A percentile compares a stretch with the other conserved stretches of the same genome.
phyloP scores from a whole-genome alignment of 2,888 invertebrate species.

The Pyrocoelia pectoralis region DNA sequence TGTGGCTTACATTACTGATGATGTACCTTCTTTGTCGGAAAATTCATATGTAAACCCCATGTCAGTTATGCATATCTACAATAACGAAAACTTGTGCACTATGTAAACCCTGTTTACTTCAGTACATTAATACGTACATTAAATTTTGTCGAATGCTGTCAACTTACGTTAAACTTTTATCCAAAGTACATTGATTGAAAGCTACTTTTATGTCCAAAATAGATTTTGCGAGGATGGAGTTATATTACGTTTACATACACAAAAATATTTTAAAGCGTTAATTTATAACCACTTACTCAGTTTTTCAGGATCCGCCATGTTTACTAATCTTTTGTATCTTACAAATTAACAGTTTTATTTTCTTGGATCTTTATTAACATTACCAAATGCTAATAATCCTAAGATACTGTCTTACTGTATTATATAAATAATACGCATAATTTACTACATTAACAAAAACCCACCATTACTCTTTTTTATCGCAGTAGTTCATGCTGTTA shows the following conservation, averaged over 20 bases:
- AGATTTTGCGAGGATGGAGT: neutral
- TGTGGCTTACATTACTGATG: slow-evolving; percentile 41
- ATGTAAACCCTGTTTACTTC: slow-evolving; percentile 7
- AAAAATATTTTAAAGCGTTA: too few species aligned
- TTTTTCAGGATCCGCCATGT: too few species aligned
- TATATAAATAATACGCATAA: too few species aligned
- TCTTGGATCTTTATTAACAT: too few species aligned
- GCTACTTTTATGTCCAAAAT: slow-evolving; percentile 3
- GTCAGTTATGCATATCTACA: slow-evolving; percentile 31
- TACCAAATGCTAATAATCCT: too few species aligned
- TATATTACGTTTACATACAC: neutral
- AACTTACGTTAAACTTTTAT: slow-evolving; percentile 2
- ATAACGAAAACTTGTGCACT: slow-evolving; percentile 14
- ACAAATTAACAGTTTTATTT: too few species aligned
- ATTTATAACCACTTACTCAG: too few species aligned
- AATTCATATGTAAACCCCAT: slow-evolving; percentile 32
- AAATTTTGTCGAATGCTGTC: slow-evolving; percentile 8
- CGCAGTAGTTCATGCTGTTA: neutral
- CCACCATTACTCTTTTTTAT: neutral
- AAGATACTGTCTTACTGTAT: too few species aligned
- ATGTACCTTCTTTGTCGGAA: slow-evolving; percentile 22
- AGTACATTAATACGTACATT: slow-evolving; percentile 5
- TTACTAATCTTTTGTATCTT: too few species aligned
- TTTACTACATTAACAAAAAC: too few species aligned
- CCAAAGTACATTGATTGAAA: slow-evolving; percentile 2